Evolutionary conservation across 2,888 invertebrate genomes (phyloP).

Genomic region (Callosobruchus maculatus): DNA sequence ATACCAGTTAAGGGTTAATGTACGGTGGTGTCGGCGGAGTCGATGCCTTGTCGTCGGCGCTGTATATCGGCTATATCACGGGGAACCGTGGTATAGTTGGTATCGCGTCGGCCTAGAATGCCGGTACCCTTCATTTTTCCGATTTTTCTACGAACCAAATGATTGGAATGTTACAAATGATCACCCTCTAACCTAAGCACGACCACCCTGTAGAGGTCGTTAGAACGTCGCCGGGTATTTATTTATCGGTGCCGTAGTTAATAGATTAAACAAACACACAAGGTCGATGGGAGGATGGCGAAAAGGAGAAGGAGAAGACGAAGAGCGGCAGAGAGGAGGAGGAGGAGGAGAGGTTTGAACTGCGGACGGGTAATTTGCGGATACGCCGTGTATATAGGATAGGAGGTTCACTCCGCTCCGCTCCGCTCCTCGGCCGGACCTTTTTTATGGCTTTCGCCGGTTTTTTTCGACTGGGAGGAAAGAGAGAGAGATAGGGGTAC

Average conservation of each 20-base stretch:
- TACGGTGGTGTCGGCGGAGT: too few relatives aligned
- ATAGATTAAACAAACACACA: constrained; percentile 6
- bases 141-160: too few relatives aligned
- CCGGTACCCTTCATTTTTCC: too few relatives aligned
- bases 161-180: too few relatives aligned
- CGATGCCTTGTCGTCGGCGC: too few relatives aligned
- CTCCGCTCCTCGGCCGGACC: background rate
- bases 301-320: background rate
- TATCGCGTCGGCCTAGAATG: too few relatives aligned
- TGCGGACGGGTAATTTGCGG: background rate
- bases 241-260: constrained; percentile 5
- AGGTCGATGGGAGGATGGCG: background rate
- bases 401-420: background rate
- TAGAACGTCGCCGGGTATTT: constrained; percentile 5
- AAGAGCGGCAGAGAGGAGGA: background rate
- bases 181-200: too few relatives aligned
- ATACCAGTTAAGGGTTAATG: too few relatives aligned
- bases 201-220: background rate
- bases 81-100: too few relatives aligned
- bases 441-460: background rate
- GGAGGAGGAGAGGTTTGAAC: background rate
- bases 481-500: background rate
- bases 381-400: background rate
- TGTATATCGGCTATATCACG: too few relatives aligned
- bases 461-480: background rate